Base-by-base conservation (phyloP, 1,140 invertebrate genomes). In the Latrodectus geometricus region DNA sequence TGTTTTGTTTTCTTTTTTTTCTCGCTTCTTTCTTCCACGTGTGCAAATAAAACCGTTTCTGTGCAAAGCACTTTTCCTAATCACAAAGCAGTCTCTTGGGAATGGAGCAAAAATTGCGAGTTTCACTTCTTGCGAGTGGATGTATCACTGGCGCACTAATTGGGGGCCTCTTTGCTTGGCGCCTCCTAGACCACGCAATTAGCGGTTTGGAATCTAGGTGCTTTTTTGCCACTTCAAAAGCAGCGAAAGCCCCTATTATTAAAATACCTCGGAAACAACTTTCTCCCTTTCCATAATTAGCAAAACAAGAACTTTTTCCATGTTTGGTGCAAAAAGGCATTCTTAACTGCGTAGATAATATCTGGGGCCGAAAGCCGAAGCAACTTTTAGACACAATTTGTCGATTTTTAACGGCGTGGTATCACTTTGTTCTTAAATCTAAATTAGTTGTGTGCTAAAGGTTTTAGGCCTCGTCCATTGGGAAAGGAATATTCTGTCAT, bases 131-230 rank as follows among this genome's bases (percentile, higher is more conserved):
- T 73, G 12, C 8, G 14, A 73, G 48, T 9, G 68, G 23, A 14
- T 48, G 35, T 73, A 73, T 73, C 70, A 49, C 23, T 49, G 23
- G 9, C 54, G 23, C 70, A 17, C 70, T 73, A 73, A 73, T 73
- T 73, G 35, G 48, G 48, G 12, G 70, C 4, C 12, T 35, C 23
- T 15, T 15, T 12, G 14, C 70, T 73, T 73, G 70, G 21, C 35
- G 70, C 70, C 70, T 73, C 11, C 15, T 14, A 15, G 48, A 73
- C 23, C 48, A 73, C 48, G 70, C 70, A 73, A 73, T 73, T 73
- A 73, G 70, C 14, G 70, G 70, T 73, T n/a, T 15, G 48, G 48
- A 48, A 15, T 23, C 35, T 15, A 48, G 23, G 70, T 11, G 8
- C 23, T 73, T 73, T 73, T 73, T 73, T 49, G 12, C 8, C 23